Base-by-base conservation (phyloP, 2,113 vertebrate genomes). In the Salminus brasiliensis region DNA sequence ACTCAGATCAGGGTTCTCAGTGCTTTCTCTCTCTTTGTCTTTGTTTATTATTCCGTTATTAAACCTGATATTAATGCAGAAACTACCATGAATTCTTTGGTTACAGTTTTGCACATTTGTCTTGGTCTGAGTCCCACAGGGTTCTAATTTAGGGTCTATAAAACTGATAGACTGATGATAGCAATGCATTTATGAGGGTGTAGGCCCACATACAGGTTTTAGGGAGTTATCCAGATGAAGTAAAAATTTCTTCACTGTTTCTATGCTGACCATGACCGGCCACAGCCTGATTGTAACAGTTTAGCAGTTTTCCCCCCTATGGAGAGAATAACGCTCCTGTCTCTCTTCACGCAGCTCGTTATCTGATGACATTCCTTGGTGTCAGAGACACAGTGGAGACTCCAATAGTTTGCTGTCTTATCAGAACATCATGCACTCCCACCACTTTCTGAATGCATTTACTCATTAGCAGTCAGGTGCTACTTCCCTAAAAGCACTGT, bases 291-390 rank as follows among this genome's bases (percentile, higher is more conserved):
- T n/a, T 39, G 21, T 74, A 41, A 78, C 47, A n/a, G n/a, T n/a
- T n/a, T n/a, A n/a, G 55, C 53, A 30, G 21, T 8, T 4, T 27
- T 30, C 29, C 41, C 39, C 29, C 41, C 23, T 36, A 78, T 45
- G 39, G 39, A 77, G 70, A 73, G 74, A 81, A 76, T 78, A 78
- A 81, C 27, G 45, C 36, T 82, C 69, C 77, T 80, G 84, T 76
- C 78, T 85, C 80, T 79, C 74, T 74, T 83, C 57, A 82, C 73
- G 67, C 60, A 68, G 69, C 45, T 41, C 41, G 78, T 85, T 83
- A 85, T 85, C 84, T 78, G 84, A 85, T 85, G 74, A 71, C 84
- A 85, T 83, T 85, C 81, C 77, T 76, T 41, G 53, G 74, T 72
- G 84, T 85, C 83, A 79, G 72, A 85, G 79, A 76, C 83, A 74